These are phyloP conservation scores for Microtus ochrogaster DNA, from an alignment of 2,113 vertebrate genomes.

Conservation along the genomic window DNA sequence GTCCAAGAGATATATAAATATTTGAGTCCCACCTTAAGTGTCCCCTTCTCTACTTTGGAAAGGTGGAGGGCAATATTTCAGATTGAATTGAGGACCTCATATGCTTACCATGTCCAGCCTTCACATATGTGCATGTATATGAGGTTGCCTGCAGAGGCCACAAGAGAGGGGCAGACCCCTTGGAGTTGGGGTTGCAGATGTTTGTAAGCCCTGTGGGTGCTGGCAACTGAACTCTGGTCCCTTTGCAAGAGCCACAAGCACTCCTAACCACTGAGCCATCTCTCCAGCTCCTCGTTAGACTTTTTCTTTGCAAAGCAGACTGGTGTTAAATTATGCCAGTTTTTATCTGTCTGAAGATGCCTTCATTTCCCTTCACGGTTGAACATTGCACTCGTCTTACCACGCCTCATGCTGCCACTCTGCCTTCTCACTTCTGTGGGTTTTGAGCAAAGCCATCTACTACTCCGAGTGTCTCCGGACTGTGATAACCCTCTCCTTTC, in stretches of 20 bases:
- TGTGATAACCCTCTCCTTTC: not conserved
- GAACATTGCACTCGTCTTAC: not conserved
- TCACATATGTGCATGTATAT: not conserved
- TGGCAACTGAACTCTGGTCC: not conserved
- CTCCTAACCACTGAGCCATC: not conserved
- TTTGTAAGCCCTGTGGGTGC: not conserved
- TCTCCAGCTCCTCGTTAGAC: not conserved
- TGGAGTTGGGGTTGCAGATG: not conserved
- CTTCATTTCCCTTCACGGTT: not conserved
- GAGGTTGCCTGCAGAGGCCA: not conserved
- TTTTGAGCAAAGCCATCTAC: not conserved
- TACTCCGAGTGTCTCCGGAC: not conserved
- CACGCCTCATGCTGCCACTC: not conserved
- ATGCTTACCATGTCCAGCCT: not conserved
- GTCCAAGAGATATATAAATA: not conserved
- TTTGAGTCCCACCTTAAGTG: not conserved
- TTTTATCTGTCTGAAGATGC: not conserved
- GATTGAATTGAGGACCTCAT: not conserved
- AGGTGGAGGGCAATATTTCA: not conserved
- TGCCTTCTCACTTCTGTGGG: not conserved
- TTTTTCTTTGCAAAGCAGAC: not conserved
- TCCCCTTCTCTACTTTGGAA: not conserved
- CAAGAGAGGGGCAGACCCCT: not conserved
- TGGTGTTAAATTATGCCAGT: not conserved
- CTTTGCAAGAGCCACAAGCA: not conserved